Evolutionary conservation across 1,140 invertebrate genomes (phyloP).

Genomic region (Theocolax elegans): DNA sequence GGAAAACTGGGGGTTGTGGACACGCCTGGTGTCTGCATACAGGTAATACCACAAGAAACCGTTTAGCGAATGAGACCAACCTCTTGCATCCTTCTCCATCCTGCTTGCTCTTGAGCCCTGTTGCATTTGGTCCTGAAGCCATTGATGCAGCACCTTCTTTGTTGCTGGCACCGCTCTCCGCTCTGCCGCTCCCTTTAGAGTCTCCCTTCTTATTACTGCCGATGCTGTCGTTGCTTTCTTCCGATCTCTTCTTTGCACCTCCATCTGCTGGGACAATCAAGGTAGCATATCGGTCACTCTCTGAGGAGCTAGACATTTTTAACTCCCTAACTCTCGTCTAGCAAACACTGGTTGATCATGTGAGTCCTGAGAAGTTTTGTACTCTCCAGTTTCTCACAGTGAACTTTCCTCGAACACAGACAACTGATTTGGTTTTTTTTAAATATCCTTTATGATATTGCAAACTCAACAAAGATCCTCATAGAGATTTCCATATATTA

Average conservation of each 20-base stretch:
- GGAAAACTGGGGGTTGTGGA: slow-evolving; percentile 18
- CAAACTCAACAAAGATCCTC: slow-evolving; percentile 13
- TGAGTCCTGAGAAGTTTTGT: slow-evolving; percentile 6
- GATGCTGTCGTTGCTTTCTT: slow-evolving; percentile 50
- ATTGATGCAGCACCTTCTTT: slow-evolving; percentile 58
- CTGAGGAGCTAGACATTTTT: slow-evolving; percentile 31
- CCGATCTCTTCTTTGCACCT: slow-evolving; percentile 65
- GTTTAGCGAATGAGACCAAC: slow-evolving; percentile 68
- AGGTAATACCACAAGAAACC: slow-evolving; percentile 52
- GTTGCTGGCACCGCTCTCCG: slow-evolving; percentile 56
- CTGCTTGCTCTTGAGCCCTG: slow-evolving; percentile 64
- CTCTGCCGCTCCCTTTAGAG: slow-evolving; percentile 63
- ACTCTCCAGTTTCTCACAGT: slow-evolving; percentile 9
- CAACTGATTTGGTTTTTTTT: slow-evolving; percentile 15
- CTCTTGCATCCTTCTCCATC: slow-evolving; percentile 66
- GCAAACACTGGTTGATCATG: slow-evolving; percentile 2
- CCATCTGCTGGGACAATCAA: slow-evolving; percentile 70
- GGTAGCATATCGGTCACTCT: slow-evolving; percentile 65
- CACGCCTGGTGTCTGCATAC: slow-evolving; percentile 46
- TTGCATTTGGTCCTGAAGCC: slow-evolving; percentile 51
- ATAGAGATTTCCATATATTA: slow-evolving; percentile 5
- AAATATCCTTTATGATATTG: slow-evolving; percentile 15
- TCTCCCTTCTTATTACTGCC: slow-evolving; percentile 62
- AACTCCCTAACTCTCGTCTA: slow-evolving; percentile 34
- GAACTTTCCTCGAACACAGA: slow-evolving; percentile 20